Evolutionary conservation across 2,113 vertebrate genomes (phyloP), one percentile per base, ranked within the genome.

Genomic region (Caracal caracal): DNA sequence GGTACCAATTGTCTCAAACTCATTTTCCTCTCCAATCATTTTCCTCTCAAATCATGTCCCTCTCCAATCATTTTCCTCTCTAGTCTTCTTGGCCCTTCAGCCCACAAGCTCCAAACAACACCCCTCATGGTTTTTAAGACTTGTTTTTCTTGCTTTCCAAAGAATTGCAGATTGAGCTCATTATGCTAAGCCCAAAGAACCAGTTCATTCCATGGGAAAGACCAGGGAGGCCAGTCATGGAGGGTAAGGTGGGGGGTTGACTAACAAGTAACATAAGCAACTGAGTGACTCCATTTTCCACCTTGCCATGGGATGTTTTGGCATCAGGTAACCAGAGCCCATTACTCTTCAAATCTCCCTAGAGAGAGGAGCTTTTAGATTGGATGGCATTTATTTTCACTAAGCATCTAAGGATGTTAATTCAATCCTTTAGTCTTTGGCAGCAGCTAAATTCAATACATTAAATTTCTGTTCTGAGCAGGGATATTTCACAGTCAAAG

Each of bases 11-110:
- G 91, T 95, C 86, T 98, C 97, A 96, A 96, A 97, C 83, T 97
- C 96, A 96, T 97, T 97, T 98, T 93, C 93, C 86, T 97, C 83
- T 90, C 87, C 97, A 96, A 92, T 97, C 94, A 97, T 95, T 95
- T 97, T 93, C 86, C 81, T 97, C 82, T 96, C 88, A 95, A 95
- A 96, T 97, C 97, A 97, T 81, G 87, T 83, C 26, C 92, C 75
- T 96, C 86, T 96, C 87, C 92, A 95, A 95, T 97, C 81, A 96
- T 92, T 88, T 97, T 81, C 89, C 93, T 95, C 96, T 96, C 78
- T 53, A 76, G 73, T 75, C 89, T 96, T 97, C 93, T 93, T 93
- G 93, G 79, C 78, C 86, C 89, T 91, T 92, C 68, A 87, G 78
- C 12, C 71, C 35, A 86, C 73, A 83, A 84, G 28, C 47, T 96